phyloP scores from a whole-genome alignment of 2,888 invertebrate genomes.

The Phlogophora meticulosa region DNA sequence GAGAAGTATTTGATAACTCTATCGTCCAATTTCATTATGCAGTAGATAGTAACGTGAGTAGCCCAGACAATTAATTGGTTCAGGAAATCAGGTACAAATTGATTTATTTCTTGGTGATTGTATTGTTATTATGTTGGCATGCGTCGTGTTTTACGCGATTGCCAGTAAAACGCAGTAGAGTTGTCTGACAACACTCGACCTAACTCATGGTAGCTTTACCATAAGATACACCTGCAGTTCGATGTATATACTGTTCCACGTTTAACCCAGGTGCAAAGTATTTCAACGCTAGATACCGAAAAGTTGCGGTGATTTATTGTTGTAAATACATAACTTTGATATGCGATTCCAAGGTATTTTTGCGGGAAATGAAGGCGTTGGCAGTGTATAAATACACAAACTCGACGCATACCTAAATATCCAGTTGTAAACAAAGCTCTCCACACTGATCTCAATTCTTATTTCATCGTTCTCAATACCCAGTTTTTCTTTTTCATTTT shows the following conservation, averaged over 20 bases:
- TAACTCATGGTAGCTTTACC: neutral
- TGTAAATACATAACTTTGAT: constrained; percentile 23
- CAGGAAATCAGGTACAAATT: constrained; percentile 10
- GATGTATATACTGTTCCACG: neutral
- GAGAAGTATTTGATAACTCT: constrained; percentile 25
- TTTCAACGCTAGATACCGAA: neutral
- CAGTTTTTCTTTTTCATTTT: constrained; percentile 26
- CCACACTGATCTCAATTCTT: constrained; percentile 36
- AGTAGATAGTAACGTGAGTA: constrained; percentile 15
- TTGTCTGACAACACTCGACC: neutral
- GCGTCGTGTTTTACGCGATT: neutral
- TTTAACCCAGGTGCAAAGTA: constrained; percentile 1
- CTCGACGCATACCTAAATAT: constrained; percentile 44
- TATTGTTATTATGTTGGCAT: neutral
- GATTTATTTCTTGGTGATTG: neutral
- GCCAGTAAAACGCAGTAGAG: neutral
- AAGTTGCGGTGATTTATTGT: constrained; percentile 16
- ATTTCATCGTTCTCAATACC: constrained; percentile 38
- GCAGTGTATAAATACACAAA: constrained; percentile 43
- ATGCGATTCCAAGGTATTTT: constrained; percentile 26
- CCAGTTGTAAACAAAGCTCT: constrained; percentile 50
- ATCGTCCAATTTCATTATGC: constrained; percentile 21
- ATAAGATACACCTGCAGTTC: neutral
- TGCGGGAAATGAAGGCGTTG: constrained; percentile 21
- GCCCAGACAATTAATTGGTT: constrained; percentile 1